A percentile compares a stretch with the other conserved stretches of the same genome.
These are phyloP conservation scores for Pogonognathellus flavescens DNA, from an alignment of 1,140 invertebrate genomes.

Conservation along the genomic window DNA sequence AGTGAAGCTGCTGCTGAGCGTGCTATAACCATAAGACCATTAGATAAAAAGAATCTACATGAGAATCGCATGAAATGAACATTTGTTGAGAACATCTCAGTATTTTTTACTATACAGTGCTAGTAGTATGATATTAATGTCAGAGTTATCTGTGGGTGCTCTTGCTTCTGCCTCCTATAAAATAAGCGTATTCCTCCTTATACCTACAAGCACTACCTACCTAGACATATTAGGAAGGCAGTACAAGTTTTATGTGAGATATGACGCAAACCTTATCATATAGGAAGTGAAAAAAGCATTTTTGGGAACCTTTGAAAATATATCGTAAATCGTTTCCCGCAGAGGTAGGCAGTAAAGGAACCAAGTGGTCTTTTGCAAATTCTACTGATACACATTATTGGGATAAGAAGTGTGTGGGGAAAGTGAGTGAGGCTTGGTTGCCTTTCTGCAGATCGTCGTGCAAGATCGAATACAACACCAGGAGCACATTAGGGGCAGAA, in stretches of 20 bases:
- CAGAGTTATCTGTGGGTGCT: no score
- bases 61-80: background rate
- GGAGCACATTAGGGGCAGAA: slow-evolving; percentile 29
- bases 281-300: background rate
- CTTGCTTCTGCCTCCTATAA: no score
- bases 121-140: no score
- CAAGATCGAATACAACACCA: slow-evolving; percentile 35
- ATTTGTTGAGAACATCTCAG: background rate
- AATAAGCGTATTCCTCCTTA: no score
- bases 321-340: slow-evolving; percentile 3
- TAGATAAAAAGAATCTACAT: background rate
- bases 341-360: background rate
- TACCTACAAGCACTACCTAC: no score
- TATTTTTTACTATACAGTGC: no score
- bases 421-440: slow-evolving; percentile 1
- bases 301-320: background rate
- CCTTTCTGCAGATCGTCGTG: slow-evolving; percentile 2
- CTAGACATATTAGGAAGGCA: background rate
- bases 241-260: background rate
- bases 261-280: background rate
- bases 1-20: no score
- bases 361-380: slow-evolving; percentile 12
- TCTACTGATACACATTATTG: slow-evolving; percentile 9
- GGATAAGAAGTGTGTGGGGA: slow-evolving; percentile 10
- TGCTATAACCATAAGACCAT: no score